These are phyloP conservation scores for Eilema caniola DNA, from an alignment of 2,888 invertebrate species.

Conservation along the genomic window DNA sequence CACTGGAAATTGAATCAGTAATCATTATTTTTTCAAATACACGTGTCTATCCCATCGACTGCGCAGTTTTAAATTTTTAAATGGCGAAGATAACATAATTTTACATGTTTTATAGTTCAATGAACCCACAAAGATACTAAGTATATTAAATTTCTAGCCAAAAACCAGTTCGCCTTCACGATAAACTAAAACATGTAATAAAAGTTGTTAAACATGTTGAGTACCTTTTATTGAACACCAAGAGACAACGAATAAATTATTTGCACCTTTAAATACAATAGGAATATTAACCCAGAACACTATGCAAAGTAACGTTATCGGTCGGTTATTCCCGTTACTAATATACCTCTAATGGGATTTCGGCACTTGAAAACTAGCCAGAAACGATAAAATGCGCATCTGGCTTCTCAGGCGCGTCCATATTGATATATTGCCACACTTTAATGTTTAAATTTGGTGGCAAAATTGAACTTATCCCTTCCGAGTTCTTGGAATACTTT, in stretches of 20 bases:
- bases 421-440: slow-evolving; percentile 78
- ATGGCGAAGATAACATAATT: neutral
- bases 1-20: neutral
- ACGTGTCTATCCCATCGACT: neutral
- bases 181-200: neutral
- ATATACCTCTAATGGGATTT: slow-evolving; percentile 82
- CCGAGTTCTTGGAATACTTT: slow-evolving; percentile 52
- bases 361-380: slow-evolving; percentile 85
- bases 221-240: too few species aligned
- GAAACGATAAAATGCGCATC: slow-evolving; percentile 82
- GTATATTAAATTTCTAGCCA: neutral
- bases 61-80: neutral
- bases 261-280: slow-evolving; percentile 18
- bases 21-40: neutral
- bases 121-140: neutral
- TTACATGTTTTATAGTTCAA: neutral
- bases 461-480: slow-evolving; percentile 69
- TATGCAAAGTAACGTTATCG: slow-evolving; percentile 69
- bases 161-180: slow-evolving; percentile 1
- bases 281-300: slow-evolving; percentile 27
- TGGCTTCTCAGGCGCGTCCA: slow-evolving; percentile 73
- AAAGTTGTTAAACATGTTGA: neutral
- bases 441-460: slow-evolving; percentile 74
- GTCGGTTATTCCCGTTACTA: slow-evolving; percentile 72
- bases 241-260: neutral